Evolutionary conservation across 2,113 vertebrate species (phyloP).

Genomic region (Todiramphus chloris): DNA sequence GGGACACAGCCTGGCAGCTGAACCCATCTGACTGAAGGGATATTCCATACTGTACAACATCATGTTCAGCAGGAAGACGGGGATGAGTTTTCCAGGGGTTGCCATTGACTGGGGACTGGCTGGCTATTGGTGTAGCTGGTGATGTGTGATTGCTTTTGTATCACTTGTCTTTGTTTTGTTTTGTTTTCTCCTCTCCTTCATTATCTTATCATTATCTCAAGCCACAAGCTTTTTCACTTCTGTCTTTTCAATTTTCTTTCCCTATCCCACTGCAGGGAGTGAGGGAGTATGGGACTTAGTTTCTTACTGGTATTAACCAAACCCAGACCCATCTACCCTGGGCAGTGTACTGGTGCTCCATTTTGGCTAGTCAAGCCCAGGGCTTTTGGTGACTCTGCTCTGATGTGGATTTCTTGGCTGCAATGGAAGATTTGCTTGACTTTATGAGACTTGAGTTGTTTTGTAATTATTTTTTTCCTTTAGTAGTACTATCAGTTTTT

Average conservation of each 20-base stretch:
- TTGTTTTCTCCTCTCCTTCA: neutral
- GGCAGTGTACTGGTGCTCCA: neutral
- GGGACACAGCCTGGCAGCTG: neutral
- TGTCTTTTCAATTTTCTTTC: neutral
- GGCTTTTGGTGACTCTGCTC: neutral
- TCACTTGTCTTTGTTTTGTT: neutral
- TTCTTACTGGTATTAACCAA: neutral
- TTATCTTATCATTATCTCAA: neutral
- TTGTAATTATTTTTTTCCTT: neutral
- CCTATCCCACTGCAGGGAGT: neutral
- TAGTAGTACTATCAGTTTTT: neutral
- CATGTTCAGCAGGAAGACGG: neutral
- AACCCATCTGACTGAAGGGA: neutral
- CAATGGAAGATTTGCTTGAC: neutral
- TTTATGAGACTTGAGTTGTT: neutral
- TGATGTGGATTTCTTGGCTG: neutral
- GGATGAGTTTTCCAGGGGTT: neutral
- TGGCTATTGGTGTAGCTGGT: neutral
- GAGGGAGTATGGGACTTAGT: neutral
- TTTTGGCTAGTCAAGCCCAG: neutral
- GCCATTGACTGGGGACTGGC: neutral
- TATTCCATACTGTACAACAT: rapidly evolving
- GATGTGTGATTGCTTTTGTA: neutral
- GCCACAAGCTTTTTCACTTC: neutral
- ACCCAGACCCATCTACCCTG: neutral